These are phyloP conservation scores for Sinopyrophorus schimmeli DNA, from an alignment of 2,888 invertebrate species.

Conservation along the genomic window DNA sequence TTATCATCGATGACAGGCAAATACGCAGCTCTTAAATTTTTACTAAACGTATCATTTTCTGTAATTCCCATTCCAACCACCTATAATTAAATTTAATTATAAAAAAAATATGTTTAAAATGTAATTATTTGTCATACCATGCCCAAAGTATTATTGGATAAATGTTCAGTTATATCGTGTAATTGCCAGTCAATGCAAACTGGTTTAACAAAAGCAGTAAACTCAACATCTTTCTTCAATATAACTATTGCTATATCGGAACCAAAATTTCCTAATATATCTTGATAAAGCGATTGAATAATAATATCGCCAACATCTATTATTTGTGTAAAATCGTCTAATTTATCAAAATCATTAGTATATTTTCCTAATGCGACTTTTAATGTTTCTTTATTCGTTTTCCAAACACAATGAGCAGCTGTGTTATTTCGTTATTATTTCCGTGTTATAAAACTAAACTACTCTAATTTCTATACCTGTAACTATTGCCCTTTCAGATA, in stretches of 20 bases:
- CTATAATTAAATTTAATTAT: constrained; percentile 49
- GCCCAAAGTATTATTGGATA: constrained; percentile 37
- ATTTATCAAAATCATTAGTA: constrained; percentile 46
- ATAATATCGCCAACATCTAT: constrained; percentile 53
- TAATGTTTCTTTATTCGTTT: constrained; percentile 45
- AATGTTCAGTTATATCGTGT: constrained; percentile 39
- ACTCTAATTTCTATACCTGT: constrained; percentile 41
- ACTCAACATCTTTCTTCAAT: constrained; percentile 51
- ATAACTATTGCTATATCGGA: constrained; percentile 62
- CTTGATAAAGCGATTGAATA: constrained; percentile 57
- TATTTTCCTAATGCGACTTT: constrained; percentile 50
- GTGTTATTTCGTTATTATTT: too few relatives aligned
- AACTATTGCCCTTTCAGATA: constrained; percentile 54
- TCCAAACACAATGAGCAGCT: constrained; percentile 57
- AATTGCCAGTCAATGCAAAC: constrained; percentile 58
- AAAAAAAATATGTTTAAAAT: constrained; percentile 1
- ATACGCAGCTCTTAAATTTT: constrained; percentile 56
- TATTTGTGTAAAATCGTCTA: constrained; percentile 44
- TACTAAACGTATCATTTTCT: constrained; percentile 60
- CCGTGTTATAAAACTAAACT: too few relatives aligned
- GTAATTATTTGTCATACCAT: constrained; percentile 33
- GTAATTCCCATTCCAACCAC: constrained; percentile 65
- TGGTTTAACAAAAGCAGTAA: constrained; percentile 56
- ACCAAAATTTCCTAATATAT: constrained; percentile 58
- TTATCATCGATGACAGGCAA: constrained; percentile 59